Conservation (phyloP, 2,113 vertebrate species). For the Beaufortia kweichowensis region DNA sequence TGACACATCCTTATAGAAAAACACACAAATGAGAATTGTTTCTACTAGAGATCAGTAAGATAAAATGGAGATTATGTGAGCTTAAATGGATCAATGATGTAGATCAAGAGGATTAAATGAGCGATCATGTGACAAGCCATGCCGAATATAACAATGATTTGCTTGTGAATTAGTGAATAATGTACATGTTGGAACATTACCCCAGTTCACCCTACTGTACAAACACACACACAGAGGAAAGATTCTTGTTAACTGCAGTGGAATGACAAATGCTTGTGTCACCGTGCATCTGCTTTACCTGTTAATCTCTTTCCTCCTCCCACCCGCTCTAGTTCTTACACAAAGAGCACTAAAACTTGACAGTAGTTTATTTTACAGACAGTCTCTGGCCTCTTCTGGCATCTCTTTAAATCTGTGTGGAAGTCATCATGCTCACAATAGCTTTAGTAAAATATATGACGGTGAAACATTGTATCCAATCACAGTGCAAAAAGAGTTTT, state of each 20-base stretch:
- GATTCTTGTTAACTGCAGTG: slow-evolving; percentile 55
- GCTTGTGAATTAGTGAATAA: too few species aligned
- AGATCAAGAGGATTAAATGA: too few species aligned
- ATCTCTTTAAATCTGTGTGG: slow-evolving; percentile 17
- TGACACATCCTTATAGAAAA: background rate
- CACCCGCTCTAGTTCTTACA: slow-evolving; percentile 21
- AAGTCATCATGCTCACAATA: slow-evolving; percentile 20
- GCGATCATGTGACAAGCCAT: too few species aligned
- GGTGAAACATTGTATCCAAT: background rate
- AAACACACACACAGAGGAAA: slow-evolving; percentile 29
- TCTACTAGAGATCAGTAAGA: too few species aligned
- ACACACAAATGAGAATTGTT: background rate
- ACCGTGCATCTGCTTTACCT: slow-evolving; percentile 43
- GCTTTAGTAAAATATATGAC: background rate
- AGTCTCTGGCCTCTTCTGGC: slow-evolving; percentile 35
- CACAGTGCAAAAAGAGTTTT: background rate
- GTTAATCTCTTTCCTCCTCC: slow-evolving; percentile 50
- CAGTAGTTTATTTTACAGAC: slow-evolving; percentile 51
- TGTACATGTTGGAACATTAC: too few species aligned
- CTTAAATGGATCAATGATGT: too few species aligned
- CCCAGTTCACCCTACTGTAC: background rate
- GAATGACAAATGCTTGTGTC: slow-evolving; percentile 59
- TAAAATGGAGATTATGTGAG: too few species aligned
- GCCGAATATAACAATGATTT: too few species aligned
- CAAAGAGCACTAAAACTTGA: slow-evolving; percentile 39